These are phyloP conservation scores for Oryctes rhinoceros DNA, from an alignment of 1,140 invertebrate species.

Conservation along the genomic window DNA sequence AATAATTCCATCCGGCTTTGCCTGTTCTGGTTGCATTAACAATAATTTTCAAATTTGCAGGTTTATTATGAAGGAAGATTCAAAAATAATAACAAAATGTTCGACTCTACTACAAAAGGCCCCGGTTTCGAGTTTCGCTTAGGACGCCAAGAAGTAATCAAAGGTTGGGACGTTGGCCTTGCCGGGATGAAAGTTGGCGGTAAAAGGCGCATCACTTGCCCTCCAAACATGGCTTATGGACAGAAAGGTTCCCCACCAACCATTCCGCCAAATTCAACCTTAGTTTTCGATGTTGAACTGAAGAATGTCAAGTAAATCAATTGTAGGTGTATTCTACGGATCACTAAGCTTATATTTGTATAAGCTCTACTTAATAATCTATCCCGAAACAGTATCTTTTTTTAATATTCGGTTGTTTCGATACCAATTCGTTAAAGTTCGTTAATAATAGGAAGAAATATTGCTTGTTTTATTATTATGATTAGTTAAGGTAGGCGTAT, in stretches of 20 bases:
- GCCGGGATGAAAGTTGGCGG: constrained; percentile 92
- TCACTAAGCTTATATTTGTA: not conserved
- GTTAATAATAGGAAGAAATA: not conserved
- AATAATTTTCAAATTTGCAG: not conserved
- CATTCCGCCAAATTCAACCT: constrained; percentile 84
- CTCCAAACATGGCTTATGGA: constrained; percentile 85
- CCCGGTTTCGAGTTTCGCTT: constrained; percentile 86
- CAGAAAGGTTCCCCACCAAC: constrained; percentile 79
- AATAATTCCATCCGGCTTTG: no score
- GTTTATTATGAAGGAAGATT: constrained; percentile 83
- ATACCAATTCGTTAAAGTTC: not conserved
- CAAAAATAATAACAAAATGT: constrained; percentile 82
- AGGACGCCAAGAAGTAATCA: constrained; percentile 87
- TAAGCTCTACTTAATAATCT: not conserved
- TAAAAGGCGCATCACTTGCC: constrained; percentile 85
- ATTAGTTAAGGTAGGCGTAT: not conserved
- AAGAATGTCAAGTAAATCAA: constrained; percentile 76
- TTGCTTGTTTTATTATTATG: not conserved
- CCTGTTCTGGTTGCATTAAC: not conserved
- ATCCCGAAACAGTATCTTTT: not conserved
- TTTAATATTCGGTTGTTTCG: not conserved
- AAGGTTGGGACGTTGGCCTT: constrained; percentile 90
- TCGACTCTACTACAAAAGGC: constrained; percentile 77
- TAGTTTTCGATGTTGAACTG: constrained; percentile 89
- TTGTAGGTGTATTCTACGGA: not conserved